phyloP scores from a whole-genome alignment of 1,140 invertebrate genomes.

The Drosophila subpulchrella region DNA sequence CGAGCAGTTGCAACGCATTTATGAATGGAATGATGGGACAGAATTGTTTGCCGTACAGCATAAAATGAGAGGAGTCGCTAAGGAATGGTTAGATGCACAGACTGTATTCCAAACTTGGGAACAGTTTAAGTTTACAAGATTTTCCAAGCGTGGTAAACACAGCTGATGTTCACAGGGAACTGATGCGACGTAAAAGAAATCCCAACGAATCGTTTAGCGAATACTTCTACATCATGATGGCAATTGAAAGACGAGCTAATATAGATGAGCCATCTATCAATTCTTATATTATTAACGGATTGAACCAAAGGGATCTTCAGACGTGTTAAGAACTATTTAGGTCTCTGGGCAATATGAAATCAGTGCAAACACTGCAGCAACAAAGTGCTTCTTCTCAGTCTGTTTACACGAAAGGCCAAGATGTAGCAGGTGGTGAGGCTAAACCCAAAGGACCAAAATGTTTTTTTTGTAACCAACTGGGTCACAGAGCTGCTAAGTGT shows the following conservation, averaged over 20 bases:
- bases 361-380: neutral
- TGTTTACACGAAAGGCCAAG: too few species aligned
- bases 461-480: too few species aligned
- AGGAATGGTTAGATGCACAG: neutral
- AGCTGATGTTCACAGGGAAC: neutral
- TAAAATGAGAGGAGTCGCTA: neutral
- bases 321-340: conserved; percentile 1
- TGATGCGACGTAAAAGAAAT: neutral
- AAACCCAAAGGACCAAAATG: too few species aligned
- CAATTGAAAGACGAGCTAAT: neutral
- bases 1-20: too few species aligned
- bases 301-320: neutral
- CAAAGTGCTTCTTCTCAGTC: neutral
- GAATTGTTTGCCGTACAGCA: too few species aligned
- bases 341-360: neutral
- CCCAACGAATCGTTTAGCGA: neutral
- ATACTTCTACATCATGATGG: conserved; percentile 1
- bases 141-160: conserved; percentile 1
- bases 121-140: neutral
- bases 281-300: too few species aligned
- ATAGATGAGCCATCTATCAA: too few species aligned
- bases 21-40: too few species aligned
- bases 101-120: neutral
- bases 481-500: too few species aligned
- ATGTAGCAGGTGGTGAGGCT: too few species aligned